Evolutionary conservation across 2,797 vertebrate genomes (phyloP).

Genomic region (Takifugu rubripes): DNA sequence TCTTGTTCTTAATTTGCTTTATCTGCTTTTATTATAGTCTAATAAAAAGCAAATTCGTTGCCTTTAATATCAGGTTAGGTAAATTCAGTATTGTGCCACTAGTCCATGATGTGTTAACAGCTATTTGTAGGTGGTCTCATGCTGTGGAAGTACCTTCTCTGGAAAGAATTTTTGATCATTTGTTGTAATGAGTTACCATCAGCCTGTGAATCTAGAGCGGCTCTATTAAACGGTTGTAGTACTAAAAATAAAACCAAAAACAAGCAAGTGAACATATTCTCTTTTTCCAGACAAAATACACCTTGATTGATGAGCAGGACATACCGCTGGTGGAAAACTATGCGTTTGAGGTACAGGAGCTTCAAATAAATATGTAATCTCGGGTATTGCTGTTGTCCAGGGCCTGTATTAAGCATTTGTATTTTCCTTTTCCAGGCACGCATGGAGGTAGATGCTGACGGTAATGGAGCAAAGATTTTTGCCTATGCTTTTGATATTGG

Average conservation of each 20-base stretch:
- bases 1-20: background rate
- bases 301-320: slow-evolving; percentile 96
- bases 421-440: slow-evolving; percentile 79
- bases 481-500: slow-evolving; percentile 98
- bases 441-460: slow-evolving; percentile 98
- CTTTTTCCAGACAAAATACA: slow-evolving; percentile 90
- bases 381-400: background rate
- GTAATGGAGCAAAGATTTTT: slow-evolving; percentile 98
- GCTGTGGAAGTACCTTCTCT: background rate
- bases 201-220: background rate
- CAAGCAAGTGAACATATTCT: background rate
- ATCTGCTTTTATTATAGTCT: background rate
- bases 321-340: slow-evolving; percentile 98
- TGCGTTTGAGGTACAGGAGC: slow-evolving; percentile 89
- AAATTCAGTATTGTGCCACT: background rate
- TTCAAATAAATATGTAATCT: background rate
- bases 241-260: too few species aligned
- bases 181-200: background rate
- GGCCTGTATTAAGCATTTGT: background rate
- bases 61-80: background rate
- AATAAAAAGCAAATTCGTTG: background rate
- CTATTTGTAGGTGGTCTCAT: background rate
- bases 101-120: background rate
- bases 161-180: background rate
- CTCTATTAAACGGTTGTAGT: too few species aligned